Conservation (phyloP, 2,113 vertebrate genomes). For the Fulica atra region DNA sequence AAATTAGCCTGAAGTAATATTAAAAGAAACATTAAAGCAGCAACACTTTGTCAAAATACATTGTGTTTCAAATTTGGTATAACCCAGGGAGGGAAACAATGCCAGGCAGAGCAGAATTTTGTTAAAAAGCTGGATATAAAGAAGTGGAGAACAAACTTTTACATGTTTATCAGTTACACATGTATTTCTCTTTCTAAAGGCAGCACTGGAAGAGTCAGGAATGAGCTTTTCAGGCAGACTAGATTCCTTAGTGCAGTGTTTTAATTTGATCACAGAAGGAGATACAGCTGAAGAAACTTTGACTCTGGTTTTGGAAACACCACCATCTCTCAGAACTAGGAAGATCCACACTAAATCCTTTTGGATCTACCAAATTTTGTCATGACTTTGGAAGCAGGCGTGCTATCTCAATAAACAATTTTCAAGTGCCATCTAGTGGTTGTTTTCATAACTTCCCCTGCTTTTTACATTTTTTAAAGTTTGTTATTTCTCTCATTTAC, state of each 20-base stretch:
- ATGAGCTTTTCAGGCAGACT: background rate
- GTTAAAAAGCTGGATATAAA: background rate
- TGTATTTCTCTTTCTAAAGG: background rate
- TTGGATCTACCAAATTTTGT: background rate
- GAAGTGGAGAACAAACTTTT: background rate
- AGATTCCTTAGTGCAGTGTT: background rate
- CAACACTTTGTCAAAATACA: background rate
- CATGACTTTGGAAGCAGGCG: background rate
- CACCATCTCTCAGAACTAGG: background rate
- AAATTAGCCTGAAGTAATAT: background rate
- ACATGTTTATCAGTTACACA: background rate
- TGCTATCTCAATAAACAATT: conserved; percentile 9
- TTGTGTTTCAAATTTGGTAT: background rate
- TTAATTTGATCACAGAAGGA: background rate
- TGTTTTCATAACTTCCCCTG: background rate
- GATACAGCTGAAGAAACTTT: background rate
- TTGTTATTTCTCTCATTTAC: background rate
- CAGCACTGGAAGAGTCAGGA: background rate
- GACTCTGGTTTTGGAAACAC: background rate
- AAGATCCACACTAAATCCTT: background rate
- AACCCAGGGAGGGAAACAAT: background rate
- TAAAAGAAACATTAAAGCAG: background rate
- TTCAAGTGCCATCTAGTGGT: conserved; percentile 78
- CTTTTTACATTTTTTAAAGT: no score
- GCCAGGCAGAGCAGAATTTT: background rate